Conservation (phyloP, 2,113 vertebrate species). For the Seriola dumerili region DNA sequence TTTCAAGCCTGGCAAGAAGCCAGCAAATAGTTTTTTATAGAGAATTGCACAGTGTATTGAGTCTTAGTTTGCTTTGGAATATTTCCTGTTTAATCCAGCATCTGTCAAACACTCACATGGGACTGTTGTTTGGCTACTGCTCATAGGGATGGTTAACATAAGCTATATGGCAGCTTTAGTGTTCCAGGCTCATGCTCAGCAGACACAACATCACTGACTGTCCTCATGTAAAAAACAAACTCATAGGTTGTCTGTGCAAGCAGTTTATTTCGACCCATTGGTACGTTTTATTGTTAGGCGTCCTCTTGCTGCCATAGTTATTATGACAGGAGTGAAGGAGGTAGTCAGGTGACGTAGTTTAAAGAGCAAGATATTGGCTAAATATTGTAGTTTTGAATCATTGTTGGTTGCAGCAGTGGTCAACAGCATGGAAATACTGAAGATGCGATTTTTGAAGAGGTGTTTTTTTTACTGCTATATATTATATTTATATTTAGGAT, state of each 20-base stretch:
- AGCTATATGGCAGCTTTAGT: not conserved
- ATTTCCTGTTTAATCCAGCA: constrained; percentile 7
- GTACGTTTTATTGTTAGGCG: not conserved
- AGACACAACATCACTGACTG: no score
- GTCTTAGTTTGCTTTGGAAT: constrained; percentile 11
- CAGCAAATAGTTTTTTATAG: constrained; percentile 8
- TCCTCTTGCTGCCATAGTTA: not conserved
- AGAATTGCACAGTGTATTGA: not conserved
- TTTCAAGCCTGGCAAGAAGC: not conserved
- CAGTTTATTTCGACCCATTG: not conserved
- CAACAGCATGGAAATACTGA: not conserved
- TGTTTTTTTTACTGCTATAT: not conserved
- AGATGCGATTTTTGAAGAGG: no score
- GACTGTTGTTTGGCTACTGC: not conserved
- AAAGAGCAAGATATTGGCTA: not conserved
- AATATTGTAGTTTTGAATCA: not conserved
- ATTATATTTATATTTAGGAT: not conserved
- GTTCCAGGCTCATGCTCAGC: not conserved
- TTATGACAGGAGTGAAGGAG: not conserved
- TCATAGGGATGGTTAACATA: not conserved
- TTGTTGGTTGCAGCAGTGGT: not conserved
- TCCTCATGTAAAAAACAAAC: no score
- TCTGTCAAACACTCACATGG: not conserved
- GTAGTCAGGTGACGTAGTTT: not conserved
- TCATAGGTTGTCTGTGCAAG: not conserved